Conservation (phyloP, 2,888 invertebrate genomes). For the Archaeoteleia sp. region DNA sequence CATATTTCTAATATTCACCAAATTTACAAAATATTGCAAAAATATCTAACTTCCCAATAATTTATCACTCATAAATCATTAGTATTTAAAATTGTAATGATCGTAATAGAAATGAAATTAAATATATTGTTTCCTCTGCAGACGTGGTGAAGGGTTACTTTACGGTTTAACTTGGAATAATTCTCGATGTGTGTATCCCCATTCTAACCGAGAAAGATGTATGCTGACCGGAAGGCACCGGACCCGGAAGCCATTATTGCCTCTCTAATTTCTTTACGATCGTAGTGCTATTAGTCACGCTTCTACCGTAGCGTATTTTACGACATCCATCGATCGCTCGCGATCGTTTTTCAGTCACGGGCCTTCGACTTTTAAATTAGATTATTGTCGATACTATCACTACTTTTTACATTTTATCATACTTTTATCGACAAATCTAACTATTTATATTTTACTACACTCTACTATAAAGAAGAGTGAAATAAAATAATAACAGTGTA, state of each 20-base stretch:
- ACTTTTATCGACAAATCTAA: no score
- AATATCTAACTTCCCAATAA: no score
- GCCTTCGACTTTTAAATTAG: constrained; percentile 44
- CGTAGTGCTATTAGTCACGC: constrained; percentile 72
- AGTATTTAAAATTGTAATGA: no score
- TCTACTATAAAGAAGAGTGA: no score
- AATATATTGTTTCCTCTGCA: constrained; percentile 60
- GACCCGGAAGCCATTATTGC: constrained; percentile 73
- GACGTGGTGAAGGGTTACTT: constrained; percentile 59
- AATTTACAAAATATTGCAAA: no score
- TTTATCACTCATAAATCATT: no score
- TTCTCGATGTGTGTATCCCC: constrained; percentile 55
- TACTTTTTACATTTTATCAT: no score
- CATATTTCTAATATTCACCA: no score
- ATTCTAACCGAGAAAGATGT: constrained; percentile 67
- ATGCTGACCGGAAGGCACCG: constrained; percentile 72
- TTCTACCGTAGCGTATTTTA: constrained; percentile 59
- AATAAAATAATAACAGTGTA: no score
- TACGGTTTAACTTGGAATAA: constrained; percentile 52
- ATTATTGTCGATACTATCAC: no score
- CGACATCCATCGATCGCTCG: constrained; percentile 49
- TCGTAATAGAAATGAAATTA: constrained; percentile 53
- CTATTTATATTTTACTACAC: no score
- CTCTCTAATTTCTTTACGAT: constrained; percentile 75
- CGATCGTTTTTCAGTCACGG: constrained; percentile 48